Evolutionary conservation across 2,113 vertebrate genomes (phyloP).

Genomic region (Microcebus tavaratra): DNA sequence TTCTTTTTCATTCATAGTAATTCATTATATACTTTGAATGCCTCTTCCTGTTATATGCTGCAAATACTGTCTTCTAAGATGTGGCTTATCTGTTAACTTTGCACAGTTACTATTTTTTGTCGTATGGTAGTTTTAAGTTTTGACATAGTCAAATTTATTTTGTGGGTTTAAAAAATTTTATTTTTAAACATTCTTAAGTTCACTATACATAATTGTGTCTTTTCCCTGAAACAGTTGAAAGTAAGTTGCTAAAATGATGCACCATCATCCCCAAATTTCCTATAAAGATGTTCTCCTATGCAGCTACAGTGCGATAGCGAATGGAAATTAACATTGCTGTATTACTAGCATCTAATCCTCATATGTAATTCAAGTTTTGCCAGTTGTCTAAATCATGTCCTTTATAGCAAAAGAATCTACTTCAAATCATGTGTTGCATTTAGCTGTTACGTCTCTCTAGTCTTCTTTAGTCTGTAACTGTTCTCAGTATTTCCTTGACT

Average conservation of each 20-base stretch:
- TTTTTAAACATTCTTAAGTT: not conserved
- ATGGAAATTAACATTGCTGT: not conserved
- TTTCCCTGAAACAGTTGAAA: not conserved
- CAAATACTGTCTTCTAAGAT: not conserved
- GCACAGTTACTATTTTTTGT: not conserved
- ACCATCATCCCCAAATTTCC: not conserved
- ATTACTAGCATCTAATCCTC: not conserved
- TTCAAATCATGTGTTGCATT: not conserved
- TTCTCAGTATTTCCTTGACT: slow-evolving; percentile 22
- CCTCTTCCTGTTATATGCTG: not conserved
- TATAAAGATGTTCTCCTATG: not conserved
- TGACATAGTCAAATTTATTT: slow-evolving; percentile 11
- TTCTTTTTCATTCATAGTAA: not conserved
- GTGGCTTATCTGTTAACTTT: slow-evolving; percentile 2
- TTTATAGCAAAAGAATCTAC: not conserved
- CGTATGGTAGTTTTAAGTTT: not conserved
- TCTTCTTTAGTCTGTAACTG: not conserved
- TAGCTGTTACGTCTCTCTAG: not conserved
- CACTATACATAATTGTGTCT: not conserved
- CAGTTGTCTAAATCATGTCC: not conserved
- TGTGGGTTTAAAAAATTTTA: not conserved
- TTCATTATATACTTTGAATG: not conserved
- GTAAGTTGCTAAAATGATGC: not conserved
- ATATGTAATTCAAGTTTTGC: not conserved
- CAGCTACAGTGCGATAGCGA: not conserved